Percentiles rank a stretch among this genome's conserved stretches.
These are phyloP conservation scores for Percina caprodes DNA, from an alignment of 2,113 vertebrate genomes.

Conservation along the genomic window DNA sequence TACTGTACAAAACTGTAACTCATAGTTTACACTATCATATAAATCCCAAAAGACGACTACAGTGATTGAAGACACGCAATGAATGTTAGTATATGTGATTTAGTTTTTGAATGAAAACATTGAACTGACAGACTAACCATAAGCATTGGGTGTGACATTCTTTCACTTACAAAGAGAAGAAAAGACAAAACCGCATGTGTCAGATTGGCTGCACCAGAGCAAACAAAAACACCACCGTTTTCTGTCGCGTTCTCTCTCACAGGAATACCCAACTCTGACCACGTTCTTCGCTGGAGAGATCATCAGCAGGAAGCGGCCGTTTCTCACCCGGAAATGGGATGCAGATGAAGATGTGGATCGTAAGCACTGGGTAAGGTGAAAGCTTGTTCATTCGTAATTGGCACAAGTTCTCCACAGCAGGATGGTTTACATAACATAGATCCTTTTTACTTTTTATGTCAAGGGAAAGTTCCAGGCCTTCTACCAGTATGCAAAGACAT, in stretches of 20 bases:
- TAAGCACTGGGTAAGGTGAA: constrained; percentile 93
- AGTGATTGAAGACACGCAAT: not conserved
- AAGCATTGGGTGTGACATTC: not conserved
- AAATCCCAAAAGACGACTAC: not conserved
- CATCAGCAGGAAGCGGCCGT: constrained; percentile 97
- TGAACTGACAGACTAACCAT: not conserved
- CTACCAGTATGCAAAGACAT: constrained; percentile 99
- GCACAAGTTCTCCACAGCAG: not conserved
- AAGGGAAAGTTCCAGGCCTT: constrained; percentile 99
- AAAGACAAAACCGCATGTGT: not conserved
- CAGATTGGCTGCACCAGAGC: not conserved
- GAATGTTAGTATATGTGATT: not conserved
- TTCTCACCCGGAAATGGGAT: constrained; percentile 98
- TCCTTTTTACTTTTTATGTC: constrained; percentile 46
- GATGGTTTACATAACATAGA: not conserved
- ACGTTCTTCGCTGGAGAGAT: constrained; percentile 99
- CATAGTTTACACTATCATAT: not conserved
- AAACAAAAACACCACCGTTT: not conserved
- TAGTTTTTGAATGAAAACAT: not conserved
- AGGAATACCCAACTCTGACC: constrained; percentile 98
- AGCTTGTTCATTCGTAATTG: not conserved
- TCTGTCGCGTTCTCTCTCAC: not conserved
- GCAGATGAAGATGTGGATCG: constrained; percentile 98
- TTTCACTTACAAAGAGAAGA: not conserved
- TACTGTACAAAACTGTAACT: not conserved